Evolutionary conservation across 2,797 vertebrate genomes (phyloP).

Genomic region (Lutjanus campechanus): DNA sequence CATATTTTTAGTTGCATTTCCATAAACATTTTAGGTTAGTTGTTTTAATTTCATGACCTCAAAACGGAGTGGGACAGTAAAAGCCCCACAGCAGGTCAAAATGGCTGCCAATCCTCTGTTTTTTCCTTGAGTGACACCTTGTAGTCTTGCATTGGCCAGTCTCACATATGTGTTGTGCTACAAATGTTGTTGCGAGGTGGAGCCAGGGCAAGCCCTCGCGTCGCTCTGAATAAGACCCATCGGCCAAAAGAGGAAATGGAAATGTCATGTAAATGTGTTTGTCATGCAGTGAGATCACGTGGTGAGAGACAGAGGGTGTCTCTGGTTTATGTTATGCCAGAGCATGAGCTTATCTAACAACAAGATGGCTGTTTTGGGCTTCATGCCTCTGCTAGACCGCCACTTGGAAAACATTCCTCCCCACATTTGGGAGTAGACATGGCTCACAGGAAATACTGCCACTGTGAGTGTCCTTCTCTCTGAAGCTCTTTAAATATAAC

Average conservation of each 20-base stretch:
- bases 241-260: constrained; percentile 69
- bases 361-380: constrained; percentile 35
- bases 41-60: not conserved
- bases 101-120: constrained; percentile 52
- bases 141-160: constrained; percentile 31
- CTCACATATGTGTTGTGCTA: constrained; percentile 18
- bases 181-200: constrained; percentile 23
- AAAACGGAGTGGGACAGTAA: not conserved
- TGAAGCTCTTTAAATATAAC: constrained; percentile 2
- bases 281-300: constrained; percentile 61
- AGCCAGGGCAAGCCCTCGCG: constrained; percentile 33
- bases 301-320: constrained; percentile 39
- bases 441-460: constrained; percentile 8
- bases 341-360: constrained; percentile 55
- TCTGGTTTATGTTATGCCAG: constrained; percentile 63
- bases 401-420: constrained; percentile 35
- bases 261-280: constrained; percentile 75
- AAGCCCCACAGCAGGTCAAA: constrained; percentile 51
- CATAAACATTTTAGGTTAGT: not conserved
- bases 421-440: constrained; percentile 32
- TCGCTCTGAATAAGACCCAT: constrained; percentile 30
- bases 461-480: not conserved
- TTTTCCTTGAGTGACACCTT: constrained; percentile 40
- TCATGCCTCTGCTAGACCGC: constrained; percentile 23
- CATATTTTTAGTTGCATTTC: not conserved